phyloP scores from a whole-genome alignment of 2,797 vertebrate species.

The Ciconia nigra region DNA sequence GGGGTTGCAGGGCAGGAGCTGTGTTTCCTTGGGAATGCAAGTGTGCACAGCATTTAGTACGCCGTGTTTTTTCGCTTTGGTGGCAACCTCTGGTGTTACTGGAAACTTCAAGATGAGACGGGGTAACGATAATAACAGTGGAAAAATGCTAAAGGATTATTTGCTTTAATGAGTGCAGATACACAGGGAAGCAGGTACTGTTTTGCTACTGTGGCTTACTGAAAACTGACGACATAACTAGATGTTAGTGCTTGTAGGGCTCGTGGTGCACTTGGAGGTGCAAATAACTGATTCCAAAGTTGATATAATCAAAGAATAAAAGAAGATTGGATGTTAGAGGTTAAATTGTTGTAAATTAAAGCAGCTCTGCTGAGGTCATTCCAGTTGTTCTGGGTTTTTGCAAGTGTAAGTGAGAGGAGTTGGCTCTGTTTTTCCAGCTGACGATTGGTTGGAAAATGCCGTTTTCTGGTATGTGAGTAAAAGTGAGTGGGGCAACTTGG shows the following conservation, averaged over 20 bases:
- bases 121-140: background rate
- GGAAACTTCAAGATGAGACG: background rate
- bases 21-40: background rate
- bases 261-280: background rate
- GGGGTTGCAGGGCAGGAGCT: background rate
- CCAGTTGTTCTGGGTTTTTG: background rate
- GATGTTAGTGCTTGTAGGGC: background rate
- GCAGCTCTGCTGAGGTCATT: background rate
- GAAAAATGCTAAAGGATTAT: background rate
- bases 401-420: background rate
- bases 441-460: background rate
- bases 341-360: slow-evolving; percentile 38
- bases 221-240: background rate
- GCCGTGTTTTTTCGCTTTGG: fast-evolving
- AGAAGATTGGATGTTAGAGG: background rate
- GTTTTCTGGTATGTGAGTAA: background rate
- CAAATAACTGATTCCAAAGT: background rate
- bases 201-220: background rate
- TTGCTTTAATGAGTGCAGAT: background rate
- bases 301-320: slow-evolving; percentile 23
- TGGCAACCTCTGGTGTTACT: background rate
- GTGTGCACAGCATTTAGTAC: fast-evolving
- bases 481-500: background rate
- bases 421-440: background rate
- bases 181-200: background rate